Evolutionary conservation across 2,113 vertebrate genomes (phyloP).

Genomic region (Falco punctatus): DNA sequence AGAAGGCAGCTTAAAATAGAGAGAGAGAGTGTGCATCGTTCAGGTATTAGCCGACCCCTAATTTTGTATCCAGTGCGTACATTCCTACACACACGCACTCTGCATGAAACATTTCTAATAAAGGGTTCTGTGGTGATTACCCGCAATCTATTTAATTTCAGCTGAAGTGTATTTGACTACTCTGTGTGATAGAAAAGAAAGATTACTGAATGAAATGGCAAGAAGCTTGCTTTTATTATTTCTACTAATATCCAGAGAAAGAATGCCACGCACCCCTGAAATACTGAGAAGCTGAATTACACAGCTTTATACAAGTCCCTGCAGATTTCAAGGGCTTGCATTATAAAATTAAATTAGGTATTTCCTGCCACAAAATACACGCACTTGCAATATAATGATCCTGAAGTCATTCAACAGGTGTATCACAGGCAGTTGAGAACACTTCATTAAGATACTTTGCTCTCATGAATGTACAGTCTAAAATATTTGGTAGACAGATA

Average conservation of each 20-base stretch:
- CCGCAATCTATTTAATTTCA: background rate
- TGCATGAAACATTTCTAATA: background rate
- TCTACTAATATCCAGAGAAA: background rate
- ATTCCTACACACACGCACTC: background rate
- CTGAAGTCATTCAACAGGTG: background rate
- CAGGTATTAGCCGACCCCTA: background rate
- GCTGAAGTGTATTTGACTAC: background rate
- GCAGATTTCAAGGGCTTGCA: background rate
- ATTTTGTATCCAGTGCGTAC: background rate
- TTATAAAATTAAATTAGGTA: background rate
- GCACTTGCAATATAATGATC: background rate
- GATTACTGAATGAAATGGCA: background rate
- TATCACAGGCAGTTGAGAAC: background rate
- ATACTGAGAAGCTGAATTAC: background rate
- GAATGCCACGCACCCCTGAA: background rate
- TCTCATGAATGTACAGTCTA: background rate
- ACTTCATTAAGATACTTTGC: background rate
- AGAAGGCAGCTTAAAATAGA: background rate
- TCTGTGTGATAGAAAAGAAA: background rate
- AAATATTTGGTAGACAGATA: background rate
- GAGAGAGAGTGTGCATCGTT: background rate
- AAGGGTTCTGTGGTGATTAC: background rate
- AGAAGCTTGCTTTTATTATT: background rate
- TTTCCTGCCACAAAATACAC: background rate
- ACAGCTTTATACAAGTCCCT: background rate